phyloP scores from a whole-genome alignment of 2,113 vertebrate genomes.

The Psittacula cyanocephala region DNA sequence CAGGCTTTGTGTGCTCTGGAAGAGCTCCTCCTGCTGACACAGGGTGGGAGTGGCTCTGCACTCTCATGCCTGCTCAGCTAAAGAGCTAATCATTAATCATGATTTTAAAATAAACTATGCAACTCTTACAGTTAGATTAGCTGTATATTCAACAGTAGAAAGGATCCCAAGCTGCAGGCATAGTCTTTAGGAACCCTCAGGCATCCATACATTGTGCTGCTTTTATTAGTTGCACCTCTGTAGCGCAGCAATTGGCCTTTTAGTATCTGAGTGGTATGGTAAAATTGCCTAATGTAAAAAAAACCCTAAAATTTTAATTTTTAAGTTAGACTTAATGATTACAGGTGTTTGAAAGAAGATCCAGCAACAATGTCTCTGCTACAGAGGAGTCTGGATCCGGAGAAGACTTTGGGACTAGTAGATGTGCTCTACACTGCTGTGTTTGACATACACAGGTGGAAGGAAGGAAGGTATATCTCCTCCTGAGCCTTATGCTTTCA shows the following conservation, averaged over 20 bases:
- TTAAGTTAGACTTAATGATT: not conserved
- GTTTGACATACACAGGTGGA: constrained; percentile 92
- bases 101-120: rapidly evolving
- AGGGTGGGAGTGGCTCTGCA: not conserved
- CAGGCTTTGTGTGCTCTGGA: not conserved
- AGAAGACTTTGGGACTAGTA: constrained; percentile 95
- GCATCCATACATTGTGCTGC: not conserved
- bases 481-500: not conserved
- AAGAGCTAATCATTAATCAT: not conserved
- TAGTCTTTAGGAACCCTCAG: not conserved
- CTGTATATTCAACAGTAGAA: not conserved
- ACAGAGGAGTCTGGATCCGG: constrained; percentile 94
- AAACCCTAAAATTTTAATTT: not conserved
- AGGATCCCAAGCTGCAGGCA: not conserved
- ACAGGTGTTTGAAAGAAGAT: constrained; percentile 98
- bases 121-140: not conserved
- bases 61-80: not conserved
- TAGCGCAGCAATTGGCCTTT: not conserved
- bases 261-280: not conserved
- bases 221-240: not conserved
- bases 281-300: not conserved
- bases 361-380: constrained; percentile 98
- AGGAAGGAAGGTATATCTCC: constrained; percentile 85
- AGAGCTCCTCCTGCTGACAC: constrained; percentile 53
- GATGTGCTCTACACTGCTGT: constrained; percentile 96